Base-by-base conservation (phyloP, 2,797 vertebrate genomes). In the Alauda arvensis region DNA sequence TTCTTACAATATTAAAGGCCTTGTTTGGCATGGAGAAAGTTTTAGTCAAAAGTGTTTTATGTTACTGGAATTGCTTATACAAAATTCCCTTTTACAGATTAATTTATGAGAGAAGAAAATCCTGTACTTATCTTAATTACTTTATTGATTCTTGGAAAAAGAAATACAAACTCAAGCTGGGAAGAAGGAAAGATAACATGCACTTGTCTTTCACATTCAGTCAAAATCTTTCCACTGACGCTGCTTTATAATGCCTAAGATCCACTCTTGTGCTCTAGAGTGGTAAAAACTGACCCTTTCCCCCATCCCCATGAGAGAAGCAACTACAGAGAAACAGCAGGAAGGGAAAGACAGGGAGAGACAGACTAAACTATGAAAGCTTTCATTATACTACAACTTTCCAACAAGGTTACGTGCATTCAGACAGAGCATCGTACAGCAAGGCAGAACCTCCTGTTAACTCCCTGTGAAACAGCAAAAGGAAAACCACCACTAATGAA, bases 391-490 rank as follows among this genome's bases (percentile, higher is more conserved):
- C 19, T 31, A 26, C 8, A 24, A 5, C 34, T 78, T 63, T 29
- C 34, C 66, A 48, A 26, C 0, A 4, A 60, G n/a, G 42, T 78
- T 57, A 52, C 8, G 34, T 60, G 77, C 25, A 55, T 12, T 65
- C 33, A 55, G 0, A 0, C 21, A 69, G 68, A 74, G 26, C 42
- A 39, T 18, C 0, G 0, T 5, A 26, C 1, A 1, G 31, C 1
- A 25, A 76, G 51, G 53, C 34, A 46, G 40, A 66, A 80, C 13
- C 33, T 60, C 42, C 69, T 1, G 3, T 16, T 24, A 39, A 37
- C 28, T 33, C 40, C n/a, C 39, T 8, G n/a, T 39, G 62, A 84
- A 93, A 71, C 29, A 49, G 18, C 3, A 11, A 29, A 66, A 76
- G 34, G 46, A 63, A 88, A 90, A 61, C 18, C 33, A 67, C 28